Evolutionary conservation across 2,888 invertebrate species (phyloP).

Genomic region (Eucera pruinosa): DNA sequence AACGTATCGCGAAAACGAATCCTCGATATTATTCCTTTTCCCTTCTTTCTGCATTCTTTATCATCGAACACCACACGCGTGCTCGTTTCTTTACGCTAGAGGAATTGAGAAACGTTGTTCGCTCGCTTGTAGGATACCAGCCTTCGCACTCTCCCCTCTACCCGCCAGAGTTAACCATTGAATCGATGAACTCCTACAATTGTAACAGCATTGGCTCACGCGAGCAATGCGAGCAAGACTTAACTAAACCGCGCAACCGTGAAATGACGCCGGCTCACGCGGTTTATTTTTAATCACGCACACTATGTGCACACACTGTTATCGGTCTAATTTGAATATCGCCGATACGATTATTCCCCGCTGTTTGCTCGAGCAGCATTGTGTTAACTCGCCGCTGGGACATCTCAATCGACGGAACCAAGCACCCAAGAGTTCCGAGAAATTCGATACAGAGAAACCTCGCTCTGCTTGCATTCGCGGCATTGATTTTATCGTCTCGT

Average conservation of each 20-base stretch:
- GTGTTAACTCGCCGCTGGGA: conserved; percentile 9
- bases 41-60: conserved; percentile 8
- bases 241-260: conserved; percentile 67
- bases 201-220: conserved; percentile 33
- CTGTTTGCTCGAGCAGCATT: conserved; percentile 1
- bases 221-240: conserved; percentile 49
- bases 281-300: conserved; percentile 65
- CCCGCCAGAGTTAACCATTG: neutral
- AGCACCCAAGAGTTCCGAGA: too few relatives aligned
- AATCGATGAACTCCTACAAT: conserved; percentile 21
- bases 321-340: conserved; percentile 51
- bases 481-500: too few relatives aligned
- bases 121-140: conserved; percentile 13
- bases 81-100: neutral
- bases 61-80: too few relatives aligned
- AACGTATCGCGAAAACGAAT: neutral
- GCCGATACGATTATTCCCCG: conserved; percentile 19
- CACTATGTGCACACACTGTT: conserved; percentile 3
- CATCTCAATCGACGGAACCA: conserved; percentile 29
- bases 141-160: neutral
- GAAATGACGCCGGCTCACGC: conserved; percentile 67
- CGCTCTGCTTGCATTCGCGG: too few relatives aligned
- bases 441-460: too few relatives aligned
- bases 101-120: conserved; percentile 30
- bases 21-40: neutral